phyloP scores from a whole-genome alignment of 2,113 vertebrate genomes.

The Psittacus erithacus region DNA sequence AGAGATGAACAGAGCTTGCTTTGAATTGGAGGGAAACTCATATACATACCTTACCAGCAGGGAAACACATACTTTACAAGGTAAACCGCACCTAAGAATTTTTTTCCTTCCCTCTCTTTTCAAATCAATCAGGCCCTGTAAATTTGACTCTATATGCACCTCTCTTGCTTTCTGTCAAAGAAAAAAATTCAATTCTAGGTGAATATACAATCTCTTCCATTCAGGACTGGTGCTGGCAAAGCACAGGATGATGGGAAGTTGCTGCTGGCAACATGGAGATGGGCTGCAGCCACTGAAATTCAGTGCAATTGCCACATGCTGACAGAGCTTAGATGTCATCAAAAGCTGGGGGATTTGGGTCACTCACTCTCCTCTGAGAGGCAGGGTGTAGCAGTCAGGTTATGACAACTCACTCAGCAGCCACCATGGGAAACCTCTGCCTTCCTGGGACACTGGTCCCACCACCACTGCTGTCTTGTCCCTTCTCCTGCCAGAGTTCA shows the following conservation, averaged over 20 bases:
- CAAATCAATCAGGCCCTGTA: slow-evolving; percentile 66
- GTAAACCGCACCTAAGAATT: slow-evolving; percentile 60
- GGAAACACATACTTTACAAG: slow-evolving; percentile 70
- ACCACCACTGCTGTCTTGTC: neutral
- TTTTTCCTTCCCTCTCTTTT: slow-evolving; percentile 57
- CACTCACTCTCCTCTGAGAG: neutral
- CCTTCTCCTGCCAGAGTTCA: neutral
- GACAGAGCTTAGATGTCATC: neutral
- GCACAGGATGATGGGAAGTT: neutral
- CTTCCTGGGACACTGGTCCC: neutral
- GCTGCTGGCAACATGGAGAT: slow-evolving; percentile 43
- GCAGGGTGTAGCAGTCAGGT: neutral
- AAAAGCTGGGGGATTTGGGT: neutral
- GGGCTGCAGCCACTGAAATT: slow-evolving; percentile 27
- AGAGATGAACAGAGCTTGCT: slow-evolving; percentile 72
- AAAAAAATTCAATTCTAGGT: slow-evolving; percentile 28
- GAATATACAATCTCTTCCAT: slow-evolving; percentile 69
- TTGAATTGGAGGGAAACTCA: slow-evolving; percentile 56
- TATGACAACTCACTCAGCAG: neutral
- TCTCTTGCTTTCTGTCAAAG: slow-evolving; percentile 49
- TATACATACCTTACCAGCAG: slow-evolving; percentile 63
- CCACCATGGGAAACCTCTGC: accelerated
- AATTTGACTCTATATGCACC: slow-evolving; percentile 19
- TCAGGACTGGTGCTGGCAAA: slow-evolving; percentile 58
- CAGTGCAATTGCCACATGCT: neutral